Evolutionary conservation across 2,888 invertebrate species (phyloP).

Genomic region (Drosophila niveifrons): DNA sequence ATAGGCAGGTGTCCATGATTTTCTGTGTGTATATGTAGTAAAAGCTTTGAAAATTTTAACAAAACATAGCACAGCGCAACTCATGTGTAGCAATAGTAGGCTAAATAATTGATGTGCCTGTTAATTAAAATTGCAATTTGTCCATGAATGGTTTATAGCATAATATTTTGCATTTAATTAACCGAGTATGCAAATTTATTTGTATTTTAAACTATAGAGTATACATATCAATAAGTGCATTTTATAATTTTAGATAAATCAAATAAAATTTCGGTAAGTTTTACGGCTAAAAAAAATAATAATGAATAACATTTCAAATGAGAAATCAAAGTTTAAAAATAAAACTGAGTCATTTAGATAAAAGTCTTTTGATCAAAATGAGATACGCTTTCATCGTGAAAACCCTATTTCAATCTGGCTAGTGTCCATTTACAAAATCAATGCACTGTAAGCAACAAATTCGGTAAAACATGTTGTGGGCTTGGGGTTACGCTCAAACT

Average conservation of each 20-base stretch:
- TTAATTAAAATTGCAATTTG: not conserved
- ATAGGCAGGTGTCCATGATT: conserved; percentile 1
- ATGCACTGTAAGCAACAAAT: conserved; percentile 43
- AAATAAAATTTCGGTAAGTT: no score
- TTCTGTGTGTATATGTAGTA: conserved; percentile 11
- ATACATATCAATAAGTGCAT: no score
- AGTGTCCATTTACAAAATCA: conserved; percentile 49
- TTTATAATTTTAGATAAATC: no score
- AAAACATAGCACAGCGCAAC: not conserved
- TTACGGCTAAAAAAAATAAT: no score
- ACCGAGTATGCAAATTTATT: not conserved
- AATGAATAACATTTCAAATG: no score
- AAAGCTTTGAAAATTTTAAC: conserved; percentile 23
- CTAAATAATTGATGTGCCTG: not conserved
- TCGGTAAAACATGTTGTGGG: conserved; percentile 26
- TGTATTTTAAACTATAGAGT: no score
- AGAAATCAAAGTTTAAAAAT: no score
- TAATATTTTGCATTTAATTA: not conserved
- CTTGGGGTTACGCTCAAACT: conserved; percentile 28
- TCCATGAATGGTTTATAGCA: not conserved
- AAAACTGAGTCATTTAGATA: not conserved
- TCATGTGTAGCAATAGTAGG: not conserved
- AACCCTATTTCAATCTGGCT: not conserved
- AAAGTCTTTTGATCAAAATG: not conserved
- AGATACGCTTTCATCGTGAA: not conserved